Evolutionary conservation across 2,113 vertebrate genomes (phyloP), one percentile per base, ranked within the genome.

Genomic region (Phodopus roborovskii): DNA sequence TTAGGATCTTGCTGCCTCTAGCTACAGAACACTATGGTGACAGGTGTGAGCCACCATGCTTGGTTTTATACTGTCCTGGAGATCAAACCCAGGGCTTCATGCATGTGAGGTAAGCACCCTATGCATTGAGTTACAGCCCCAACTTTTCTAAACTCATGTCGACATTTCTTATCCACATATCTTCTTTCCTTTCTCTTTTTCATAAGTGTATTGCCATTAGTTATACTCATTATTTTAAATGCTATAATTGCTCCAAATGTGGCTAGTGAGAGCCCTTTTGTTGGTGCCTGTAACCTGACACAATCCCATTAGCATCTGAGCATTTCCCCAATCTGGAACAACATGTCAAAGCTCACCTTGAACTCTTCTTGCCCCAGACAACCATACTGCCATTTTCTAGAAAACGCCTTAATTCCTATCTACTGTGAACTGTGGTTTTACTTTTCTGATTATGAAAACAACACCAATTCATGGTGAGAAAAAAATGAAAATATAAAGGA

Each of bases 141-240:
- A 70, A 3, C 62, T 70, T 94, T 89, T 85, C 64, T 87, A 85
- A 66, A 13, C 75, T 68, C 66, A 64, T 3, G 15, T 91, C 71
- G 48, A 8, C 3, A 39, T 58, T 95, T 92, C 71, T 90, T 90
- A 53, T 7, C 39, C 82, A 28, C 5, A n/a, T 64, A 5, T 53
- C 16, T 42, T 39, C 13, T 42, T 96, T 64, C 11, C 73, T 68
- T 48, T 0, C 10, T 66, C 16, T 36, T 90, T 79, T 39, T 42
- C n/a, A 22, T 53, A 71, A 74, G 1, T 88, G 28, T 86, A 75
- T 73, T 73, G 17, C 62, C 70, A 45, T 82, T 90, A 39, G 24
- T 84, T 92, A 81, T 7, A 50, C 64, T 33, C 56, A 75, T 91
- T 93, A 83, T 74, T 84, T 95, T 56, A 90, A 70, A 92, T 95